These are phyloP conservation scores for Mesorhabditis spiculigera DNA, from an alignment of 2,888 invertebrate species.

Conservation along the genomic window DNA sequence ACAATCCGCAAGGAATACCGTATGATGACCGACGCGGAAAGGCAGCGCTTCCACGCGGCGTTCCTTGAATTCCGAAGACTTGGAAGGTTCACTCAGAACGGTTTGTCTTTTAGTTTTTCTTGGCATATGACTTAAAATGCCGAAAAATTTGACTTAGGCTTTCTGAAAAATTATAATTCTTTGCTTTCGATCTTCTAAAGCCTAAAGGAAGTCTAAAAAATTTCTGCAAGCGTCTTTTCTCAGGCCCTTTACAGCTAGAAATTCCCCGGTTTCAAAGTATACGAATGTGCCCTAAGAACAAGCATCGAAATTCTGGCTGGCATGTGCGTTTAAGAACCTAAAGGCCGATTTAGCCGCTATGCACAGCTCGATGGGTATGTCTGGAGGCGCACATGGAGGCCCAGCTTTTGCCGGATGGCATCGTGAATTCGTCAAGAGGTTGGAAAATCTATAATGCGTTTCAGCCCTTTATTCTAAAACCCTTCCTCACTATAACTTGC, in stretches of 20 bases:
- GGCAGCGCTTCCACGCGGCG: slow-evolving; percentile 33
- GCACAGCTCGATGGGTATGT: slow-evolving; percentile 39
- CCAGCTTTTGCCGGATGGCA: slow-evolving; percentile 22
- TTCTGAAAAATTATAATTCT: too few species aligned
- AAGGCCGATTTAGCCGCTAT: slow-evolving; percentile 24
- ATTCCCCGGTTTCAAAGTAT: too few species aligned
- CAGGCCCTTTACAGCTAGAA: too few species aligned
- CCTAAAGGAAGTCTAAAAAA: too few species aligned
- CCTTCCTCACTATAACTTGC: not conserved
- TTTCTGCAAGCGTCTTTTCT: too few species aligned
- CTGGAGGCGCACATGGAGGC: slow-evolving; percentile 52
- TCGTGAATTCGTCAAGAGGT: slow-evolving; percentile 23
- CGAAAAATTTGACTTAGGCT: too few species aligned
- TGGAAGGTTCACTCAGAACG: not conserved
- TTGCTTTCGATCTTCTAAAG: too few species aligned
- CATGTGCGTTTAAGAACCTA: not conserved
- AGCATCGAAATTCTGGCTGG: too few species aligned
- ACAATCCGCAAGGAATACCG: slow-evolving; percentile 40
- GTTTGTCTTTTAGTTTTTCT: not conserved
- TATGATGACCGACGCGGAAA: slow-evolving; percentile 35
- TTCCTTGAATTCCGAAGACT: slow-evolving; percentile 10
- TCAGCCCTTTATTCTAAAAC: not conserved
- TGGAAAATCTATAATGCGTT: not conserved
- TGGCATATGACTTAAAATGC: too few species aligned
- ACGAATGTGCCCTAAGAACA: too few species aligned